Base-by-base conservation (phyloP, 2,888 invertebrate genomes). In the Drosophila prolongata region DNA sequence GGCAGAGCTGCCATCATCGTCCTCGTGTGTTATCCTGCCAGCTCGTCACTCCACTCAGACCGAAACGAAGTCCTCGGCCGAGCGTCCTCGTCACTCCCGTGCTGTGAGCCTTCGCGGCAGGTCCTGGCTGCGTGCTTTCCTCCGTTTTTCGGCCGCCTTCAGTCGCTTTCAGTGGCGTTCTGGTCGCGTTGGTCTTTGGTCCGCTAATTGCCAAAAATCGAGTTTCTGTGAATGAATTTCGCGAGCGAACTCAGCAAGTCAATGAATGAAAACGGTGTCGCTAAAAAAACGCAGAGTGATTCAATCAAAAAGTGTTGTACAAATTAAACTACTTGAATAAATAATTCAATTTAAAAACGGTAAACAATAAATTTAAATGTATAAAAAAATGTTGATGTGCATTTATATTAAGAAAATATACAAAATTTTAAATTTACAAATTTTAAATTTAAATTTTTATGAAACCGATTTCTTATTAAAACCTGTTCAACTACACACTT, bases 1-100 rank as follows among this genome's bases (percentile, higher is more conserved):
- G 65, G 61, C 76, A 62, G 75, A 75, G 73, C 74, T 68, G 78
- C 78, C 85, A 80, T 88, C 87, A 86, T 88, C 84, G 81, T 83
- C 81, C 78, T 84, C 85, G 79, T 77, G 78, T 75, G 59, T 58
- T 75, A 67, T 62, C 64, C 61, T 64, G 72, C 60, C 73, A 75
- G 52, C 76, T 64, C 50, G 70, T 66, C 64, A 74, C 78, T 78
- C 77, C 80, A 86, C 80, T 75, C 76, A 75, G 78, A 77, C 77
- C 64, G 77, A 16, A 13, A 14, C 66, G 64, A 80, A 76, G 84
- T 80, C 72, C 76, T 71, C 75, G 80, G 72, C 84, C 80, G 85
- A 83, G 72, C 76, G 74, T 57, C 61, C 59, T 81, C 81, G 87
- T 57, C 53, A 71, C 62, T 56, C 56, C 69, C 16, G 69, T 50